Evolutionary conservation across 2,888 invertebrate species (phyloP).

Genomic region (Sipha maydis): DNA sequence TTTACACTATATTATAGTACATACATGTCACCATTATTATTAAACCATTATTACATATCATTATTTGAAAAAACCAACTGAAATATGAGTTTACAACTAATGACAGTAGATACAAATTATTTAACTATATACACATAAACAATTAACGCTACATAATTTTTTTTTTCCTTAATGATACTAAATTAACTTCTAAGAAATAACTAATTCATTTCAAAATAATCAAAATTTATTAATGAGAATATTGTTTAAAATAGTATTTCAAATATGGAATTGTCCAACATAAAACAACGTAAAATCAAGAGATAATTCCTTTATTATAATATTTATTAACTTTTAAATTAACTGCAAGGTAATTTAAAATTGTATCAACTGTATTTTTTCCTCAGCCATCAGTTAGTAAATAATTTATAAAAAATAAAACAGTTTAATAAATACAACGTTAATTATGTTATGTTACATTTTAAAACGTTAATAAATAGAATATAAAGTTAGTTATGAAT

Average conservation of each 20-base stretch:
- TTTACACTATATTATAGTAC: conserved; percentile 20
- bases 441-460: too few species aligned
- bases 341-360: not conserved
- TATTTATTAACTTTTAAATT: not conserved
- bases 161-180: too few species aligned
- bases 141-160: not conserved
- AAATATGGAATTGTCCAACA: not conserved
- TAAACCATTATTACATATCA: too few species aligned
- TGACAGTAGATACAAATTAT: not conserved
- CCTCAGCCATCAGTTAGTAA: not conserved
- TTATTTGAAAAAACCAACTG: not conserved
- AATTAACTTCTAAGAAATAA: too few species aligned
- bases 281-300: not conserved
- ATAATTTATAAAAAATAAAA: not conserved
- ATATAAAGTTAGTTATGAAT: too few species aligned
- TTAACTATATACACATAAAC: not conserved
- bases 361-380: not conserved
- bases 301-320: not conserved
- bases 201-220: not conserved
- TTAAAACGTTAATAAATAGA: too few species aligned
- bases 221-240: not conserved
- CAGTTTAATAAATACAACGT: too few species aligned
- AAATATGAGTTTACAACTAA: not conserved
- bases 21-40: conserved; percentile 38
- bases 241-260: not conserved